Evolutionary conservation across 2,113 vertebrate species (phyloP).

Genomic region (Esox niger): DNA sequence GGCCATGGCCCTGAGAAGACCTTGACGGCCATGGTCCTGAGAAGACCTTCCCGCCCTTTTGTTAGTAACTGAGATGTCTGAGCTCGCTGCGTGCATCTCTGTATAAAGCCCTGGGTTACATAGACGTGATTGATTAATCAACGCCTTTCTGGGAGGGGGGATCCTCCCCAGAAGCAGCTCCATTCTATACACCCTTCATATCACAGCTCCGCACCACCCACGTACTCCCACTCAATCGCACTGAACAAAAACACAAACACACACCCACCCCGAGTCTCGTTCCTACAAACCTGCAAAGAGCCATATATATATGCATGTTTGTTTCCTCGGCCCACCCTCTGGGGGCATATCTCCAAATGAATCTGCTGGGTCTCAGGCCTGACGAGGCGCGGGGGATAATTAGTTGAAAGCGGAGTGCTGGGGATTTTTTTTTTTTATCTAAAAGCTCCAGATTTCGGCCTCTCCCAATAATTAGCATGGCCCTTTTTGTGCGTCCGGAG

Average conservation of each 20-base stretch:
- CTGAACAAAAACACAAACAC: not conserved
- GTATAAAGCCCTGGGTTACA: slow-evolving; percentile 61
- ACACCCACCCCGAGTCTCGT: slow-evolving; percentile 1
- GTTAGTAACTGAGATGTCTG: slow-evolving; percentile 40
- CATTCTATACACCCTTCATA: slow-evolving; percentile 11
- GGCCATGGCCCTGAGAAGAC: no score
- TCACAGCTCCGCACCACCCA: no score
- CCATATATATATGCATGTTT: slow-evolving; percentile 33
- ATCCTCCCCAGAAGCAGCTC: slow-evolving; percentile 42
- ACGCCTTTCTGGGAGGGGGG: slow-evolving; percentile 48
- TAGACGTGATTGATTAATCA: slow-evolving; percentile 73
- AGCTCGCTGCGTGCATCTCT: slow-evolving; percentile 43
- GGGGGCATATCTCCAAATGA: slow-evolving; percentile 58
- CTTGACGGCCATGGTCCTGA: slow-evolving; percentile 29
- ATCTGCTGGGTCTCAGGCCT: slow-evolving; percentile 50
- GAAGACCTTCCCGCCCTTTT: slow-evolving; percentile 20
- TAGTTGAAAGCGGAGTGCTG: slow-evolving; percentile 56
- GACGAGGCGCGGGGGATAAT: slow-evolving; percentile 57
- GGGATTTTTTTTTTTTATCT: slow-evolving; percentile 67
- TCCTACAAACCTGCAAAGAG: slow-evolving; percentile 30
- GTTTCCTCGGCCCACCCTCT: slow-evolving; percentile 55
- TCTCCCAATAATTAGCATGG: slow-evolving; percentile 52
- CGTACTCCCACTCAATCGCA: not conserved
- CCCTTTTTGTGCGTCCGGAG: slow-evolving; percentile 33
- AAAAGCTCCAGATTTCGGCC: slow-evolving; percentile 64